Base-by-base conservation (phyloP, 2,113 vertebrate species). In the Cyanoderma ruficeps region DNA sequence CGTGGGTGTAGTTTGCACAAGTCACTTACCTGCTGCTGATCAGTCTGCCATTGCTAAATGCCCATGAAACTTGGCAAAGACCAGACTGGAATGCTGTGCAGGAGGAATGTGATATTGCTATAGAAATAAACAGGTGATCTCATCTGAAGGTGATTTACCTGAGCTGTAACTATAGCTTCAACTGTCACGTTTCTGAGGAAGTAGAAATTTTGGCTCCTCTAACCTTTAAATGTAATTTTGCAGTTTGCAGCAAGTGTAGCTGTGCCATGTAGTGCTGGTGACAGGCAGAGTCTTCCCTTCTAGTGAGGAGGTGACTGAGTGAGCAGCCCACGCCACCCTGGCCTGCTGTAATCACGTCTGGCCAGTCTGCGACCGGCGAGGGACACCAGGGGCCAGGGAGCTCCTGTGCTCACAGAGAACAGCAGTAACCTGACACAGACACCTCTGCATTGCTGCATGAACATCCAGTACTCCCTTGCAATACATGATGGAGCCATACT, bases 271-370 rank as follows among this genome's bases (percentile, higher is more conserved):
- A 81, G 93, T 53, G 53, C 90, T 95, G 87, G 78, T 65, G 46
- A 74, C 78, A 83, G 50, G 53, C 87, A 61, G 8, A 95, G 90
- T 55, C 57, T 96, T 93, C 78, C 90, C 75, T 96, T 88, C 90
- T 94, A 94, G 87, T 63, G 89, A 93, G 89, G 80, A 72, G 39
- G 93, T 96, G 94, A 33, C 49, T 50, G 92, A 80, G 23, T 57
- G 96, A 86, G 65, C 92, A 94, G 75, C 91, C 72, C 53, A 4
- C 6, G 1, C 25, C 61, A 30, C 69, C 89, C 6, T 84, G 91
- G 72, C 83, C 61, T 49, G 50, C 89, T 76, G 84, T 80, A 88
- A 28, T 44, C 93, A 87, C 28, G 1, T 33, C 64, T 27, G 86
- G 76, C 94, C 93, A 56, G 59, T 24, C 86, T 83, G 76, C 18